These are phyloP conservation scores for Arothron firmamentum DNA, from an alignment of 2,113 vertebrate species.

Conservation along the genomic window DNA sequence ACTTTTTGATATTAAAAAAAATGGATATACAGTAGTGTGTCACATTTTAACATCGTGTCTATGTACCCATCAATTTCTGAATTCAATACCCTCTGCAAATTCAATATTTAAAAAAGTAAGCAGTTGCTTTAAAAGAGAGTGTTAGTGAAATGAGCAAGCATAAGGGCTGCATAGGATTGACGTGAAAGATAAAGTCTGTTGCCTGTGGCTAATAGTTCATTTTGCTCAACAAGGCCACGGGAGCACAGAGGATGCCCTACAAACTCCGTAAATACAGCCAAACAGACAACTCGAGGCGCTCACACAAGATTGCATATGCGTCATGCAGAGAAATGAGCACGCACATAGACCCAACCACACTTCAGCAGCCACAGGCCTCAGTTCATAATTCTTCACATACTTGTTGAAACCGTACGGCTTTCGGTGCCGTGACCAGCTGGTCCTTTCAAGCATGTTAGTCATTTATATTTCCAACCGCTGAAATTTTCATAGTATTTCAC, in stretches of 20 bases:
- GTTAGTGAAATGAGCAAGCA: conserved; percentile 11
- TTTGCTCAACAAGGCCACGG: conserved; percentile 14
- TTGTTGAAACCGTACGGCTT: conserved; percentile 35
- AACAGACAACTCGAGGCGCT: background rate
- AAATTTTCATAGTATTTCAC: conserved; percentile 42
- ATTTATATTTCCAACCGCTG: conserved; percentile 54
- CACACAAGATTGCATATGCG: conserved; percentile 1
- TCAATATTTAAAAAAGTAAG: conserved; percentile 24
- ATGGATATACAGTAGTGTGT: background rate
- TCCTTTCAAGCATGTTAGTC: conserved; percentile 47
- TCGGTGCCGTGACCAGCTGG: conserved; percentile 49
- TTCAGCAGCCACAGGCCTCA: conserved; percentile 17
- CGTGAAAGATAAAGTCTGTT: conserved; percentile 21
- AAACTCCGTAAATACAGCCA: background rate
- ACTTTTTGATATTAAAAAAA: conserved; percentile 7
- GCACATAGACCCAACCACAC: conserved; percentile 10
- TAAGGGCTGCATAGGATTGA: conserved; percentile 28
- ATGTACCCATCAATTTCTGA: conserved; percentile 13
- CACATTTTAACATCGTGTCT: conserved; percentile 15
- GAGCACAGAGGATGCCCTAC: conserved; percentile 11
- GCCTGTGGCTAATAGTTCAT: conserved; percentile 20
- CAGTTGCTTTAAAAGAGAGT: conserved; percentile 22
- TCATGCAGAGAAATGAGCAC: background rate
- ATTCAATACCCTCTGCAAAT: conserved; percentile 5
- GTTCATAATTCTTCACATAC: conserved; percentile 55